These are phyloP conservation scores for Lutra lutra DNA, from an alignment of 2,797 vertebrate genomes.

Conservation along the genomic window DNA sequence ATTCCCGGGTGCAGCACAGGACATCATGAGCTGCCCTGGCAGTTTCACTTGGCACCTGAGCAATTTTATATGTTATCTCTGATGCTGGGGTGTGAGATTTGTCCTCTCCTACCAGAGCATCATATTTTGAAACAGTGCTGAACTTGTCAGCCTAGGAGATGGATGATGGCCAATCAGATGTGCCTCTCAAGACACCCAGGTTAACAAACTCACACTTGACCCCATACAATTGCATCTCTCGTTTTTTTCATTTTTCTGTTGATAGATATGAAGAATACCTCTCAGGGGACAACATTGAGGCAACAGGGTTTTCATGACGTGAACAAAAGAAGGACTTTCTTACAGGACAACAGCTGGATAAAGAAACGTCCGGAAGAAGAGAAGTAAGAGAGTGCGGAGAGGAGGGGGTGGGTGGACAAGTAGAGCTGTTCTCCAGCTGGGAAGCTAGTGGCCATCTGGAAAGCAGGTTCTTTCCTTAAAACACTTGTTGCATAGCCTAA, in stretches of 20 bases:
- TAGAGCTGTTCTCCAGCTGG: not conserved
- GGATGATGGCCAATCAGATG: conserved; percentile 9
- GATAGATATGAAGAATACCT: conserved; percentile 82
- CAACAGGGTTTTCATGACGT: conserved; percentile 85
- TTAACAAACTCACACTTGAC: not conserved
- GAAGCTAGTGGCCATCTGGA: not conserved
- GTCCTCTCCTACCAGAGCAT: conserved; percentile 62
- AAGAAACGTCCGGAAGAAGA: conserved; percentile 90
- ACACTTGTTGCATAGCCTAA: not conserved
- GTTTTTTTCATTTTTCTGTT: conserved; percentile 51
- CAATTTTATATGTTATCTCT: conserved; percentile 63
- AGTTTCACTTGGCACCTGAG: conserved; percentile 74
- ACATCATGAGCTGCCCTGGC: not conserved
- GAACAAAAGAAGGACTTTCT: conserved; percentile 89
- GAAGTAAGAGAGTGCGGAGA: conserved; percentile 83
- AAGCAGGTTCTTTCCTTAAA: not conserved
- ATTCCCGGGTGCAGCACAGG: not conserved
- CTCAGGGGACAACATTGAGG: conserved; percentile 79
- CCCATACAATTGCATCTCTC: not conserved
- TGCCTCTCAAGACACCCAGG: not conserved
- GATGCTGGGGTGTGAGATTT: conserved; percentile 68
- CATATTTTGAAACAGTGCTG: conserved; percentile 28
- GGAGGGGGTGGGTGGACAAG: not conserved
- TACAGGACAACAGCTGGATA: conserved; percentile 97
- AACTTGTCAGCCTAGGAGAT: not conserved